Evolutionary conservation across 2,888 invertebrate genomes (phyloP), one percentile per base, ranked within the genome.

Genomic region (Ctena decussata): DNA sequence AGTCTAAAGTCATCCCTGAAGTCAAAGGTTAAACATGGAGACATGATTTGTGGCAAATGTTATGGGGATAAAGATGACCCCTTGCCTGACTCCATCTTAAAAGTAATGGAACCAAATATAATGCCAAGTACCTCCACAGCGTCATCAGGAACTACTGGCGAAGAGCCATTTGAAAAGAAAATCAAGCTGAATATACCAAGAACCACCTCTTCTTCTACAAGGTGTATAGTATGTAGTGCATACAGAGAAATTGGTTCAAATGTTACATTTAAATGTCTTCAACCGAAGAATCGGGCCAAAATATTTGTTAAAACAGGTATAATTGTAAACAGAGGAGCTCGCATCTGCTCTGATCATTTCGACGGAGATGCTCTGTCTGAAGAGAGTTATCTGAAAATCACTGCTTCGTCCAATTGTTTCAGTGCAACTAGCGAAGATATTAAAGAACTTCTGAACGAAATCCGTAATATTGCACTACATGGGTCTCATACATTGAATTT

Each of bases 191-290:
- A 57, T 57, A 57, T 57, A 57, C 57, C 12, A 8, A 57, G 57
- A 27, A 57, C 6, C 57, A 57, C 2, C 6, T 57, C 57, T 8
- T 57, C 57, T 57, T 57, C 57, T 57, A 27, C 6, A 27, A 57
- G 12, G 12, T 57, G 57, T 57, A 57, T 57, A 57, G 60, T 21
- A 80, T 73, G 24, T 46, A 57, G 37, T 32, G 73, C 5, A 69
- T 65, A 35, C 84, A 85, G 27, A 74, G 78, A 41, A 75, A 27
- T 30, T 77, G 84, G n/a, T 70, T 80, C 57, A 69, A 78, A 8
- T 85, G 84, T 53, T 74, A 71, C 57, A 11, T 57, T 57, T 57
- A 57, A 57, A 27, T 2, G 57, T 57, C 57, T 57, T 57, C 57
- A 57, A 24, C 57, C 27, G 12, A 57, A 57, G 6, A 2, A 57